Evolutionary conservation across 1,140 invertebrate genomes (phyloP).

Genomic region (Drosophila obscura): DNA sequence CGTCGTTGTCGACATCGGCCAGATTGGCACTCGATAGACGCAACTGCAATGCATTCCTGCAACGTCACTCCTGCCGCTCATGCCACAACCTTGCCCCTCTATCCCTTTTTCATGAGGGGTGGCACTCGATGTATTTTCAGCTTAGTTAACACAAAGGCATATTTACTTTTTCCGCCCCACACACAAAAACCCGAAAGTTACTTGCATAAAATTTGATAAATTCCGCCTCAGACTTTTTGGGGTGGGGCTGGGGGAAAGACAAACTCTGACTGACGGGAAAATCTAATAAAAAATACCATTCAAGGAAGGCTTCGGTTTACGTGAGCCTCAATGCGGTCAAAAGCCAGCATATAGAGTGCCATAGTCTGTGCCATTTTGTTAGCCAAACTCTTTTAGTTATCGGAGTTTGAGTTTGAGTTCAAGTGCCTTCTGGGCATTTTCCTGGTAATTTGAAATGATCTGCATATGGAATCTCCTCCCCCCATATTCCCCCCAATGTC

Average conservation of each 20-base stretch:
- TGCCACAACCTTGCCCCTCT: background rate
- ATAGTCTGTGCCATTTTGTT: slow-evolving; percentile 34
- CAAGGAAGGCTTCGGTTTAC: slow-evolving; percentile 1
- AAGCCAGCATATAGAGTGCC: slow-evolving; percentile 58
- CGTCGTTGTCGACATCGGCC: slow-evolving; percentile 42
- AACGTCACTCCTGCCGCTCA: slow-evolving; percentile 47
- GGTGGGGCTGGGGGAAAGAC: background rate
- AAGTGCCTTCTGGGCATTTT: slow-evolving; percentile 32
- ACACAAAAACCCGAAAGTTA: slow-evolving; percentile 31
- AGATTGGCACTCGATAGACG: slow-evolving; percentile 71
- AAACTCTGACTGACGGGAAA: slow-evolving; percentile 54
- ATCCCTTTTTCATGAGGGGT: background rate
- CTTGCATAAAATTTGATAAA: slow-evolving; percentile 78
- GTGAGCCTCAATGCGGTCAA: slow-evolving; percentile 49
- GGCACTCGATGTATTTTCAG: slow-evolving; percentile 55
- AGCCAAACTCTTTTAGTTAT: slow-evolving; percentile 41
- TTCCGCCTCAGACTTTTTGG: slow-evolving; percentile 36
- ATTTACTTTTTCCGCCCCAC: slow-evolving; percentile 53
- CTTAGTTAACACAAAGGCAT: slow-evolving; percentile 81
- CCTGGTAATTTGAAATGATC: slow-evolving; percentile 39
- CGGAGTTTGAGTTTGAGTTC: slow-evolving; percentile 5
- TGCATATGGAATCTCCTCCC: slow-evolving; percentile 3
- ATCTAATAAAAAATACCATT: slow-evolving; percentile 66
- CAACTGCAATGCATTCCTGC: slow-evolving; percentile 61
- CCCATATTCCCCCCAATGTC: slow-evolving; percentile 1